These are phyloP conservation scores for Drosophila prosaltans DNA, from an alignment of 1,140 invertebrate genomes.

Conservation along the genomic window DNA sequence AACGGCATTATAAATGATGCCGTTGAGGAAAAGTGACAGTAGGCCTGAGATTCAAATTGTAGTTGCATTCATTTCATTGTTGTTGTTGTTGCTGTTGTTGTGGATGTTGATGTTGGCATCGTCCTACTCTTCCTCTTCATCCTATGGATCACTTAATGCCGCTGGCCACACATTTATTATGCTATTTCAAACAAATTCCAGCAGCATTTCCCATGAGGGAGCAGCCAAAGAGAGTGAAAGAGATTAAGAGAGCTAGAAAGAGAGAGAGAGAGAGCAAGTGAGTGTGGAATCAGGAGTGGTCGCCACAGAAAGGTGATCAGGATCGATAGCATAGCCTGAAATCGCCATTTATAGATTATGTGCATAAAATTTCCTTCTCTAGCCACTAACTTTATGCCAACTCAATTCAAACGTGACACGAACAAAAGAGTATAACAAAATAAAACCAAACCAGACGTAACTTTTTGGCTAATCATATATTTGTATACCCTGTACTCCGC, in stretches of 20 bases:
- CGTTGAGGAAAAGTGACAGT: slow-evolving; percentile 72
- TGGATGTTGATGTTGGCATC: slow-evolving; percentile 43
- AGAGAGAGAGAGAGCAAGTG: background rate
- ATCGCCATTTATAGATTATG: slow-evolving; percentile 72
- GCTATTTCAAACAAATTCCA: slow-evolving; percentile 66
- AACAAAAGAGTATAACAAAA: slow-evolving; percentile 26
- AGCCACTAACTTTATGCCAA: background rate
- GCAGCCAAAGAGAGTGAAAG: background rate
- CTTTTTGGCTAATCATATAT: slow-evolving; percentile 48
- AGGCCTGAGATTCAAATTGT: slow-evolving; percentile 28
- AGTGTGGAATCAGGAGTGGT: slow-evolving; percentile 38
- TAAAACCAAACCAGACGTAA: slow-evolving; percentile 33
- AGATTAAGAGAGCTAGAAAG: background rate
- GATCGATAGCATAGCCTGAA: slow-evolving; percentile 28
- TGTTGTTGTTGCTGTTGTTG: slow-evolving; percentile 18
- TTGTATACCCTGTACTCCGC: slow-evolving; percentile 8
- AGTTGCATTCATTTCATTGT: slow-evolving; percentile 5
- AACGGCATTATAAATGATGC: slow-evolving; percentile 78
- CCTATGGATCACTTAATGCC: slow-evolving; percentile 19
- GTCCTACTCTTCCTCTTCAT: slow-evolving; percentile 40
- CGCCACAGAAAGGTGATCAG: slow-evolving; percentile 35
- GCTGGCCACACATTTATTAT: slow-evolving; percentile 43
- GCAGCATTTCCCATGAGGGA: slow-evolving; percentile 26
- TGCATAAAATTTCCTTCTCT: slow-evolving; percentile 52
- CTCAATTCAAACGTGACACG: slow-evolving; percentile 41